These are phyloP conservation scores for Pomacea maculata DNA, from an alignment of 1,140 invertebrate species.

Conservation along the genomic window DNA sequence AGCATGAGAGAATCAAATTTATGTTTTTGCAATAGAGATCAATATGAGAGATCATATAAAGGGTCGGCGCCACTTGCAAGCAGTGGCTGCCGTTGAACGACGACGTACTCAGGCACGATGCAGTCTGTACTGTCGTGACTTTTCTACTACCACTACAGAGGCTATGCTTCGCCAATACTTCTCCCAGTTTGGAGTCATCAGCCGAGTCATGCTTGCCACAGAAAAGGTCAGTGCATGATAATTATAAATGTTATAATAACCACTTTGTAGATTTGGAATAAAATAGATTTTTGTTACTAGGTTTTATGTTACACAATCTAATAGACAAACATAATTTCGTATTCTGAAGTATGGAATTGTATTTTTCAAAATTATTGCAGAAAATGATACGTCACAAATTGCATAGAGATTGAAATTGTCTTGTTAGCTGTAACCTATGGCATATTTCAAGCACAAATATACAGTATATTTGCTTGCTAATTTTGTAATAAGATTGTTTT, in stretches of 20 bases:
- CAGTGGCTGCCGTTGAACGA: constrained; percentile 17
- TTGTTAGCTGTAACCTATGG: no score
- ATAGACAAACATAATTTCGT: no score
- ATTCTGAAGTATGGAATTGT: no score
- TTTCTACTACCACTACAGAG: constrained; percentile 30
- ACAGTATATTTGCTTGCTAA: no score
- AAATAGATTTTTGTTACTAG: neutral
- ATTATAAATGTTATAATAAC: neutral
- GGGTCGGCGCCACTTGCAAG: constrained; percentile 33
- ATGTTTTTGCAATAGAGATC: constrained; percentile 10
- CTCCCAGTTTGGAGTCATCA: constrained; percentile 34
- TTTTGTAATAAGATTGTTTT: no score
- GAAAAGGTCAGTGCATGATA: constrained; percentile 20
- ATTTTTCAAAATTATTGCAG: no score
- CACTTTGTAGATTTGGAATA: no score
- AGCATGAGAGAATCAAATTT: constrained; percentile 7
- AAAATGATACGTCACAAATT: no score
- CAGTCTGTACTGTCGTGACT: constrained; percentile 41
- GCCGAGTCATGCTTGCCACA: constrained; percentile 32
- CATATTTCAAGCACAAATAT: no score
- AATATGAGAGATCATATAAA: constrained; percentile 30
- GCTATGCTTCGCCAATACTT: constrained; percentile 36
- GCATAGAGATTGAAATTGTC: no score
- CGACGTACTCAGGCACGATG: constrained; percentile 26
- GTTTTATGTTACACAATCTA: neutral